phyloP scores from a whole-genome alignment of 2,113 vertebrate species.

The Hippocampus barbouri region DNA sequence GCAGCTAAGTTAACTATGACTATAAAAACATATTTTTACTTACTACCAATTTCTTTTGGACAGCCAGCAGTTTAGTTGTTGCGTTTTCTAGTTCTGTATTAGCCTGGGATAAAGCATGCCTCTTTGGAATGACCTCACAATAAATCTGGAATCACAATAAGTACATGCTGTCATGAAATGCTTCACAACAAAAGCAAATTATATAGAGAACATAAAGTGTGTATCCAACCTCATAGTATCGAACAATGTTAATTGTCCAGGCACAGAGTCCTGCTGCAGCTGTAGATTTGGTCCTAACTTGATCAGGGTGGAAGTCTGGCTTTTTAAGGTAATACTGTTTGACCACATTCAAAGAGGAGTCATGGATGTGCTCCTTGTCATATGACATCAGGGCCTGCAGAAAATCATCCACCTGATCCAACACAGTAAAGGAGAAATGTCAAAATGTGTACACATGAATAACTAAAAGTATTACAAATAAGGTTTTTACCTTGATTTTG shows the following conservation, averaged over 20 bases:
- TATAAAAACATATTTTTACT: slow-evolving; percentile 34
- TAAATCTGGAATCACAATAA: slow-evolving; percentile 63
- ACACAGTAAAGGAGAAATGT: slow-evolving; percentile 4
- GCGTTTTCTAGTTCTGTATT: slow-evolving; percentile 75
- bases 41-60: slow-evolving; percentile 77
- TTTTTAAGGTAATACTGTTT: slow-evolving; percentile 79
- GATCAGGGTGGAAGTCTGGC: slow-evolving; percentile 77
- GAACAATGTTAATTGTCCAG: slow-evolving; percentile 79
- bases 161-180: background rate
- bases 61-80: slow-evolving; percentile 69
- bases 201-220: background rate
- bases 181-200: background rate
- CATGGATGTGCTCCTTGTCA: slow-evolving; percentile 82
- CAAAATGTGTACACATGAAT: background rate
- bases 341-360: slow-evolving; percentile 77
- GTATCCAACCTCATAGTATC: slow-evolving; percentile 76
- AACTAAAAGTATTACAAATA: background rate
- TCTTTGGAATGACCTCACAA: slow-evolving; percentile 80
- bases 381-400: slow-evolving; percentile 76
- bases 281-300: slow-evolving; percentile 78
- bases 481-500: background rate
- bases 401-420: slow-evolving; percentile 77
- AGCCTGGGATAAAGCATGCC: slow-evolving; percentile 67
- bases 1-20: slow-evolving; percentile 2
- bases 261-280: slow-evolving; percentile 82